Evolutionary conservation across 2,888 invertebrate species (phyloP).

Genomic region (Oxystoma pomonae): DNA sequence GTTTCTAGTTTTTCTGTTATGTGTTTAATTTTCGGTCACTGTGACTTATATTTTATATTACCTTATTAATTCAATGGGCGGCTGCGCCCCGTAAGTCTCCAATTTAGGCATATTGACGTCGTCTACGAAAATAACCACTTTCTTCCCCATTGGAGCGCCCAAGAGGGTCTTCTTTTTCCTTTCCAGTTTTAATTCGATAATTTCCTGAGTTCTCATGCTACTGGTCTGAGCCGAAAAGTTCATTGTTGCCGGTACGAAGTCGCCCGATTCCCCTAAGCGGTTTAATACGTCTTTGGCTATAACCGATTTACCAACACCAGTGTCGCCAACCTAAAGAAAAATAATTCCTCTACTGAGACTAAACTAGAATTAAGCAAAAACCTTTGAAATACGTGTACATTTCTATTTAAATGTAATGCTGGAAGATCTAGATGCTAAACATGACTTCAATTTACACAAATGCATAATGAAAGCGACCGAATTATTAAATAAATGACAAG

Average conservation of each 20-base stretch:
- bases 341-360: too few species aligned
- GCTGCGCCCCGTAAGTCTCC: slow-evolving; percentile 87
- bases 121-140: slow-evolving; percentile 81
- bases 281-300: slow-evolving; percentile 73
- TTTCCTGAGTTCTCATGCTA: slow-evolving; percentile 78
- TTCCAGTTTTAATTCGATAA: slow-evolving; percentile 81
- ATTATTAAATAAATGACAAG: too few species aligned
- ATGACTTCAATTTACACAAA: too few species aligned
- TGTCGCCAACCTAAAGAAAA: background rate
- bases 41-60: slow-evolving; percentile 38
- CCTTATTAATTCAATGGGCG: slow-evolving; percentile 85
- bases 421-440: too few species aligned
- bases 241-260: slow-evolving; percentile 71
- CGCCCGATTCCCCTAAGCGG: slow-evolving; percentile 55
- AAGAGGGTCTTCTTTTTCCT: slow-evolving; percentile 74
- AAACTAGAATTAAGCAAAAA: too few species aligned
- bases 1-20: too few species aligned
- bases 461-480: too few species aligned
- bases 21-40: too few species aligned
- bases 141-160: slow-evolving; percentile 80
- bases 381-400: too few species aligned
- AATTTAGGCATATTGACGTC: slow-evolving; percentile 90
- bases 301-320: slow-evolving; percentile 84
- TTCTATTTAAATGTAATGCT: too few species aligned
- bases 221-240: slow-evolving; percentile 93